Conservation (phyloP, 2,797 vertebrate genomes). For the Bufotes viridis region DNA sequence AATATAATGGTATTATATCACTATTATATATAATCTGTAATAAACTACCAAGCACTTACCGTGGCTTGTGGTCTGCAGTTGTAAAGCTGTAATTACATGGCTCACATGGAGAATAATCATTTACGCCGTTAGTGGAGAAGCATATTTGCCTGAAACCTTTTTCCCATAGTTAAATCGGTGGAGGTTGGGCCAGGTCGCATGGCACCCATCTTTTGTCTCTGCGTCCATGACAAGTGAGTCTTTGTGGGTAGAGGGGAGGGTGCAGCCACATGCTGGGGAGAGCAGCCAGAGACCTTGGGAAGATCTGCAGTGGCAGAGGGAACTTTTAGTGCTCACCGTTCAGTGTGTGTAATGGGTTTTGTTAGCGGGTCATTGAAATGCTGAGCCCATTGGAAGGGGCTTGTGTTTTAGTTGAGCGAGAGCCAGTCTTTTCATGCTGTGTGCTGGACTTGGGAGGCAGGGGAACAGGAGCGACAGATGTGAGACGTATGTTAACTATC, state of each 20-base stretch:
- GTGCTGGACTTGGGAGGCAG: conserved; percentile 17
- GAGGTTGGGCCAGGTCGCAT: conserved; percentile 3
- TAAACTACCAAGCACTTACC: background rate
- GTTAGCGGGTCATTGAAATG: conserved; percentile 57
- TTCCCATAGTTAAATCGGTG: conserved; percentile 32
- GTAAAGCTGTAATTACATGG: too few relatives aligned
- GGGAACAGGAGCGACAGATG: conserved; percentile 8
- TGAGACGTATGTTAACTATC: background rate
- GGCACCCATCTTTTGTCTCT: conserved; percentile 38
- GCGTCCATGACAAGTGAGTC: conserved; percentile 34
- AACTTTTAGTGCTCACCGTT: conserved; percentile 23
- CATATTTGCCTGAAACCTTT: background rate
- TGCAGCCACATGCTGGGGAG: conserved; percentile 29
- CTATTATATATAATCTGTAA: background rate
- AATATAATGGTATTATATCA: background rate
- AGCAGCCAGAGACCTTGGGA: conserved; percentile 34
- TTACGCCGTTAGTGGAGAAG: background rate
- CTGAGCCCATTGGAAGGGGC: conserved; percentile 43
- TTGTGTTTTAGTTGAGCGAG: conserved; percentile 55
- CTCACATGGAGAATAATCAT: background rate
- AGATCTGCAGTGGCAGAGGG: conserved; percentile 16
- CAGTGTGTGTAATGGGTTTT: conserved; percentile 54
- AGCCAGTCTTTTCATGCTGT: conserved; percentile 29
- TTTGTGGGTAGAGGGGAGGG: conserved; percentile 40
- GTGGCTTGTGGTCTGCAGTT: background rate